Conservation (phyloP, 2,113 vertebrate genomes). For the Tretioscincus oriximinensis region DNA sequence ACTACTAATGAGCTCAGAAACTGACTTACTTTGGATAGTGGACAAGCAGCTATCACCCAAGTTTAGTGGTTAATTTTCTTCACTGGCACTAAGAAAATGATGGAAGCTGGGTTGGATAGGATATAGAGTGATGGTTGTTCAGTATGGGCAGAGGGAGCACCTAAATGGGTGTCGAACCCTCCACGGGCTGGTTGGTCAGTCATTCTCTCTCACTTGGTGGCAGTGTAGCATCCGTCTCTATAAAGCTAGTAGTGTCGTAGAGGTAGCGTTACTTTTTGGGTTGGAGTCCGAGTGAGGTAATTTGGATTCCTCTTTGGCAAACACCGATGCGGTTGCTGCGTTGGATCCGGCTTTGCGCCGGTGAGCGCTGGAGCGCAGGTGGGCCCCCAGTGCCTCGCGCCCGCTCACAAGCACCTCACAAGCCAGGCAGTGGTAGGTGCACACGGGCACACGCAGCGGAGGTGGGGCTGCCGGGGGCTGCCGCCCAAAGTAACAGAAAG, state of each 20-base stretch:
- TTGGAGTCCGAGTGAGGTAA: slow-evolving; percentile 76
- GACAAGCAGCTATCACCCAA: background rate
- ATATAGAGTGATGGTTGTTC: background rate
- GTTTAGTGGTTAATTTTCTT: background rate
- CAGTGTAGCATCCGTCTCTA: slow-evolving; percentile 52
- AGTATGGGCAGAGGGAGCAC: slow-evolving; percentile 6
- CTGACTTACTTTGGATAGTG: background rate
- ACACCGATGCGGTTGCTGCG: slow-evolving; percentile 66
- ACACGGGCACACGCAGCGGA: slow-evolving; percentile 67
- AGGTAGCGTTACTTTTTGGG: slow-evolving; percentile 77
- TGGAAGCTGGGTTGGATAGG: background rate
- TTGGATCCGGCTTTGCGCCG: slow-evolving; percentile 62
- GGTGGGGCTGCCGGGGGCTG: slow-evolving; percentile 50
- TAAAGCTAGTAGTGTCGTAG: slow-evolving; percentile 76
- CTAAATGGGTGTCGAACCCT: background rate
- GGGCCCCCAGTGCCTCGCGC: slow-evolving; percentile 69
- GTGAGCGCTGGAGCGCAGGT: slow-evolving; percentile 73
- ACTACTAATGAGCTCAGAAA: background rate
- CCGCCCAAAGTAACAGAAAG: slow-evolving; percentile 68
- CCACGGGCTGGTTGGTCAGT: background rate
- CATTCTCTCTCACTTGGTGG: slow-evolving; percentile 25
- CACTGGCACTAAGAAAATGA: slow-evolving; percentile 3
- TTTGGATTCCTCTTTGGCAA: slow-evolving; percentile 78
- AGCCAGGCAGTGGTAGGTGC: slow-evolving; percentile 75
- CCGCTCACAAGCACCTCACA: slow-evolving; percentile 75